Percentiles rank a stretch among this genome's conserved stretches.
These are phyloP conservation scores for Alfaro cultratus DNA, from an alignment of 2,797 vertebrate species.

Conservation along the genomic window DNA sequence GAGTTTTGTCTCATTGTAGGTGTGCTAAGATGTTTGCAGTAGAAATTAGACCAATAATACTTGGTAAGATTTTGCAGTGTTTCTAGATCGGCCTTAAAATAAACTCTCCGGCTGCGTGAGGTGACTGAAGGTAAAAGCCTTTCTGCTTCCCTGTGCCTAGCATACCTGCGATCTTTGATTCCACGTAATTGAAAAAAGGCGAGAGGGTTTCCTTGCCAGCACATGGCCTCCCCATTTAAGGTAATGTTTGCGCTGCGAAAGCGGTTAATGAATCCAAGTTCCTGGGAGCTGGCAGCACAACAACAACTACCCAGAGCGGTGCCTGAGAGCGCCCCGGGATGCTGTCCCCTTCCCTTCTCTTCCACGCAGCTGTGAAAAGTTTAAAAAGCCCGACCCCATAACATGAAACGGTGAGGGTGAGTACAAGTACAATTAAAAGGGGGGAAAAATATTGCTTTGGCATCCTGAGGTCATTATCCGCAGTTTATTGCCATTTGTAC, in stretches of 20 bases:
- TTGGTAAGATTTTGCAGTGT: too few relatives aligned
- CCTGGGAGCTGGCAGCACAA: constrained; percentile 75
- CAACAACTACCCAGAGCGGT: constrained; percentile 69
- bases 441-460: constrained; percentile 80
- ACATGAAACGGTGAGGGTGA: constrained; percentile 81
- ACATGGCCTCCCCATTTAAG: constrained; percentile 82
- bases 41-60: too few relatives aligned
- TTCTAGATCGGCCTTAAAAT: constrained; percentile 60
- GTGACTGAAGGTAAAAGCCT: constrained; percentile 57
- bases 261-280: constrained; percentile 83
- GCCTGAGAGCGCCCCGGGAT: constrained; percentile 76
- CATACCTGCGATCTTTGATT: constrained; percentile 84
- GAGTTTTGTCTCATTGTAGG: too few relatives aligned
- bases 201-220: constrained; percentile 75
- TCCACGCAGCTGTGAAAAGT: constrained; percentile 81
- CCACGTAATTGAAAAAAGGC: constrained; percentile 84
- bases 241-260: constrained; percentile 82
- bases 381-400: constrained; percentile 77
- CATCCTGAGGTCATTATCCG: constrained; percentile 83
- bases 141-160: constrained; percentile 60
- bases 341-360: constrained; percentile 75
- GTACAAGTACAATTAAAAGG: constrained; percentile 80
- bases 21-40: too few relatives aligned
- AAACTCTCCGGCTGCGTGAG: constrained; percentile 66
- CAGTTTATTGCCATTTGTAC: constrained; percentile 82